phyloP scores from a whole-genome alignment of 2,113 vertebrate genomes.

The Cryptotis parvus region DNA sequence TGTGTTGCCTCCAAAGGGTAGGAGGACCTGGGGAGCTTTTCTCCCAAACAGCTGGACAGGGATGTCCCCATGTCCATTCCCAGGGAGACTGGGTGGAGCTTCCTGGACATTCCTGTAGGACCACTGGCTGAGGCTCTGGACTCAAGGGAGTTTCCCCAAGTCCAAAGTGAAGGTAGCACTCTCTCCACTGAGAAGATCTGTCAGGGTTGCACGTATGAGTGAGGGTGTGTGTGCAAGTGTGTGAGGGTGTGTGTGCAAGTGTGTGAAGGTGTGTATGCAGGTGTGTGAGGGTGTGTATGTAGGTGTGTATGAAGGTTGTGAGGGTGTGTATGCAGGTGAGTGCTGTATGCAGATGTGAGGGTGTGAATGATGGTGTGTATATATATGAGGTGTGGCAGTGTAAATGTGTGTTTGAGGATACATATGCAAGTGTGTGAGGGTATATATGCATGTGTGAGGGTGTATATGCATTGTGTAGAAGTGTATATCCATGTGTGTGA shows the following conservation, averaged over 20 bases:
- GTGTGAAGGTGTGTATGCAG: neutral
- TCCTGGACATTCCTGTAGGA: neutral
- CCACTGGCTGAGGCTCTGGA: slow-evolving; percentile 7
- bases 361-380: too few relatives aligned
- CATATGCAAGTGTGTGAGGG: too few relatives aligned
- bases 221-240: neutral
- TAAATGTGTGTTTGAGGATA: neutral
- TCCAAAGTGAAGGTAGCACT: neutral
- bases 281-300: neutral
- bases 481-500: too few relatives aligned
- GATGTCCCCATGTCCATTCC: neutral
- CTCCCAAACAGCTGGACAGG: neutral
- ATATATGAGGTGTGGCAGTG: too few relatives aligned
- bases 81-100: neutral
- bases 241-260: neutral
- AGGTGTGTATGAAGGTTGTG: neutral
- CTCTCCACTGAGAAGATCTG: too few relatives aligned
- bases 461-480: too few relatives aligned
- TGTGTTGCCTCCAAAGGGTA: neutral
- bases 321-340: neutral
- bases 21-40: neutral
- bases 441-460: too few relatives aligned
- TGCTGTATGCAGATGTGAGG: neutral
- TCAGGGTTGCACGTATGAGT: too few relatives aligned
- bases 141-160: neutral